Conservation (phyloP, 1,140 invertebrate genomes). For the Drosophila asahinai region DNA sequence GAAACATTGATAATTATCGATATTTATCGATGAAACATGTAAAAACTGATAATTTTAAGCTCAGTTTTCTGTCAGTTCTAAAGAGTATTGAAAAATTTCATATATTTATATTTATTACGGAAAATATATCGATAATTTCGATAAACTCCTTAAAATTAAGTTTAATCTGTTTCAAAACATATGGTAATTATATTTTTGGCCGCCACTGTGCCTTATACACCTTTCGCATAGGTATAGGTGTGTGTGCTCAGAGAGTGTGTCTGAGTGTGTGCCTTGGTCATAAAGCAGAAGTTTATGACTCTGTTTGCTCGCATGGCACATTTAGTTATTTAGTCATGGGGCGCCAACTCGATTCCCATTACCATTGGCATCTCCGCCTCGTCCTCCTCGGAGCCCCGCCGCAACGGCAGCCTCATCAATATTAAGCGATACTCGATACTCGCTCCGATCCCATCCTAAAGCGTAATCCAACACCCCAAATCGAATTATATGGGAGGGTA, state of each 20-base stretch:
- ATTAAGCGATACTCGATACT: conserved; percentile 76
- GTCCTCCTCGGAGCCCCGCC: not conserved
- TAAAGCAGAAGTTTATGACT: conserved; percentile 81
- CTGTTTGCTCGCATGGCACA: conserved; percentile 74
- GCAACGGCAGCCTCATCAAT: conserved; percentile 62
- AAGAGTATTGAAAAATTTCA: too few relatives aligned
- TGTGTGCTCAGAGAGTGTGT: conserved; percentile 9
- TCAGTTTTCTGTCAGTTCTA: too few relatives aligned
- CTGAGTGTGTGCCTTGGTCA: conserved; percentile 47
- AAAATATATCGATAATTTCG: too few relatives aligned
- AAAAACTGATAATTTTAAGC: too few relatives aligned
- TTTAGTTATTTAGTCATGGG: conserved; percentile 73
- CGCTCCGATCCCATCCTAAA: conserved; percentile 13
- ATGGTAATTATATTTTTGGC: not conserved
- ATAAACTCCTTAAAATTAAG: not conserved
- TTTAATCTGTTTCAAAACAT: not conserved
- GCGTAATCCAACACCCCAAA: conserved; percentile 67
- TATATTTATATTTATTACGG: too few relatives aligned
- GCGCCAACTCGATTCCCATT: conserved; percentile 48
- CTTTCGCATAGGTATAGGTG: conserved; percentile 21
- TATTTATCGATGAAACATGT: too few relatives aligned
- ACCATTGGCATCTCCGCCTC: conserved; percentile 16
- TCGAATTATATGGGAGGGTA: conserved; percentile 10
- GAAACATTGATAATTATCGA: too few relatives aligned
- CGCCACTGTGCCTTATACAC: conserved; percentile 16